Base-by-base conservation (phyloP, 2,888 invertebrate genomes). In the Metopia argyrocephala region DNA sequence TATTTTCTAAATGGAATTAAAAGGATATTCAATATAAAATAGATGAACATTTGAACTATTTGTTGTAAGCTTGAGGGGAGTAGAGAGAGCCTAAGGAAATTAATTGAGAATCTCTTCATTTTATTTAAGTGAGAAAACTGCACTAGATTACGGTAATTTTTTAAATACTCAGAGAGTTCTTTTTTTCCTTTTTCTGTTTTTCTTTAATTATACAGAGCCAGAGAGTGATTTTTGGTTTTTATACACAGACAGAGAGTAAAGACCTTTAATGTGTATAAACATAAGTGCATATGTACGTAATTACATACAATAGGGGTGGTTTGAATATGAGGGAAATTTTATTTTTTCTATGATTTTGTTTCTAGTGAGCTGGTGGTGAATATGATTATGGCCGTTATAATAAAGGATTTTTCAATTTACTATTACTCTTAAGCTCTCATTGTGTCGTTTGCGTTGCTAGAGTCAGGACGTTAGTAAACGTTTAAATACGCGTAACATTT, bases 401-500 rank as follows among this genome's bases (percentile, higher is more conserved):
- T 54, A 68, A 83, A 88, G 89, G 89, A 88, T 85, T 86, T 89
- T 85, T 84, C 84, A 68, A 45, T 57, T 64, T 73, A 65, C 76
- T 73, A 73, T 62, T 48, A 74, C 48, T 56, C 56, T 50, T 71
- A 74, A 28, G 81, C 87, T 86, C 79, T 84, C 87, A 89, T 89
- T 90, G 89, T 89, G 87, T 89, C 89, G 88, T 86, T 87, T 88
- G 89, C 89, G 89, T 87, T 89, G 89, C 87, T 89, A 85, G 89
- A 86, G 89, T 85, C 87, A 89, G 90, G 89, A 89, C 89, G 88
- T 87, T 86, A 15, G 83, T 78, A 18, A 66, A 70, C 57, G 56
- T 66, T 59, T 70, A 45, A 71, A 46, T 71, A 83, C 82, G 84
- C 75, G 68, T 69, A 15, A 25, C 25, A 59, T 52, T 61, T 57